Evolutionary conservation across 2,113 vertebrate genomes (phyloP), one percentile per base, ranked within the genome.

Genomic region (Phalacrocorax brasilianus): DNA sequence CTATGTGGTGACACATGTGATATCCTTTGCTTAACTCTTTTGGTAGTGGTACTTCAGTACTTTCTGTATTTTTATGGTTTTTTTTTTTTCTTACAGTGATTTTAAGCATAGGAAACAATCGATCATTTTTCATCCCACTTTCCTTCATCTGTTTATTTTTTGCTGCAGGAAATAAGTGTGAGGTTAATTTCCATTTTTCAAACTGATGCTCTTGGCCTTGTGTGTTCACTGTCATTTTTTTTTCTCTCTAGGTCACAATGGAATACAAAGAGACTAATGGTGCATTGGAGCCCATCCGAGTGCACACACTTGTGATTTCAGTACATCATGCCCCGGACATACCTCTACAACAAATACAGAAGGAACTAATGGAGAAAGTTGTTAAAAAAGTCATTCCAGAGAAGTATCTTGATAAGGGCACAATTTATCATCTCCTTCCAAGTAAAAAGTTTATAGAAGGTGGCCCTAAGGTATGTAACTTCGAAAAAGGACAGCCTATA

Each of bases 251-350:
- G 98, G 98, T 99, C 73, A 99, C 98, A 4, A 98, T 99, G 67
- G 98, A 99, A 97, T 99, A 99, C 78, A 97, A 98, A 28, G 98
- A 99, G 89, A 98, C 96, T 79, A 97, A 97, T 3, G 98, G 98
- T 0, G 97, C 97, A 32, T 97, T 99, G 91, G 97, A 99, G 47
- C 98, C 98, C 4, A 97, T 99, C 58, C 78, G 96, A 15, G 98
- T 99, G 72, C 98, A 99, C 93, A 98, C 98, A 7, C 95, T 99
- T 61, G 98, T 99, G 8, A 87, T 99, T 77, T 99, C 98, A 5
- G 98, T 98, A 53, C 98, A 99, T 68, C 98, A 98, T 12, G 98
- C 98, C 22, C 98, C 97, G 1, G 97, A 97, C 17, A 87, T 98
- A 59, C 95, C 92, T 35, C 85, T 99, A 70, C 97, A 98, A 30